Base-by-base conservation (phyloP, 92 coral and sea anemone genomes). In the Pocillopora grandis region DNA sequence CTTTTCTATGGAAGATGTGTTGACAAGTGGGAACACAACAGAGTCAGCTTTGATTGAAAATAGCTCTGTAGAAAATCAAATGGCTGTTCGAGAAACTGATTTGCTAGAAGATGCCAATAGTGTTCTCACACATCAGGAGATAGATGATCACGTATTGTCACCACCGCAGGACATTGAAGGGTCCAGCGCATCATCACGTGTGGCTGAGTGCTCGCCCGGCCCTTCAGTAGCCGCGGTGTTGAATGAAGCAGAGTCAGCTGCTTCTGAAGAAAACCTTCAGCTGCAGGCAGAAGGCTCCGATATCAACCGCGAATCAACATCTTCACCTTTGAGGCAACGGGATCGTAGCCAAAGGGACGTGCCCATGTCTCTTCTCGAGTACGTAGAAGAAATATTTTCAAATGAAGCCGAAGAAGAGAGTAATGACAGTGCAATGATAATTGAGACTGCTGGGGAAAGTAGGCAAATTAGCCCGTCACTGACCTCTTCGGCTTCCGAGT, bases 331-430 rank as follows among this genome's bases (percentile, higher is more conserved):
- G 2, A 68, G 37, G 68, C 71, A 71, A 37, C 60, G 56, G 65
- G 81, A 21, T 11, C 15, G 19, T 58, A 64, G 73, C 12, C 63
- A 10, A 31, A 62, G 78, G 35, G 76, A 74, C 16, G 84, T 59
- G 10, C 79, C 49, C 31, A 66, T 90, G 36, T 84, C 89, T 42
- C 87, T 90, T 59, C 83, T 86, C 17, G 94, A 93, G 67, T 80
- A 79, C 66, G 94, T 88, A 35, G 92, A 93, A 68, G 87, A 71
- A 58, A 90, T 86, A 69, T 58, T 67, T 20, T 59, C 12, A 15
- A 58, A 69, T 42, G 75, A 79, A 14, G 33, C 66, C 6, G 35
- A 35, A 12, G 85, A 21, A 52, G 69, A 60, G 76, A 71, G 71
- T n/a, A 15, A 36, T 18, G 78, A 80, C 64, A 58, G 17, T 60